A percentile compares a stretch with the other conserved stretches of the same genome.
Evolutionary conservation across 2,888 invertebrate genomes (phyloP).

Genomic region (Melipona bicolor): DNA sequence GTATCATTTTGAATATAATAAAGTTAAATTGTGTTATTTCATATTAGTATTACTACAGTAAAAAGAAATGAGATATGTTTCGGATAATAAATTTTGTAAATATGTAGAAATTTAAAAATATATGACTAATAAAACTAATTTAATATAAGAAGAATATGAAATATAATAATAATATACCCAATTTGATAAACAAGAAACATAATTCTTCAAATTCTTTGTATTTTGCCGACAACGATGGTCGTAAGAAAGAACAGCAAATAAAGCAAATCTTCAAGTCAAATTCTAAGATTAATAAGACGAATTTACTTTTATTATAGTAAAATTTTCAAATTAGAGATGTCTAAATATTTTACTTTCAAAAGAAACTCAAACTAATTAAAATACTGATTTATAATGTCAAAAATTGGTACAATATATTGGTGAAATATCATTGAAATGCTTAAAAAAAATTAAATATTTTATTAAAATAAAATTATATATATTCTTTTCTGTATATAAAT

Average conservation of each 20-base stretch:
- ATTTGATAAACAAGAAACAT: neutral
- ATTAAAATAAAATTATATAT: too few species aligned
- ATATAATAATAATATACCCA: neutral
- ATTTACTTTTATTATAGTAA: too few species aligned
- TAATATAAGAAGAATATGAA: neutral
- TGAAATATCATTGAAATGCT: too few species aligned
- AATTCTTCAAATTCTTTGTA: neutral
- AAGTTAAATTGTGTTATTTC: slow-evolving; percentile 14
- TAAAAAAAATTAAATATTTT: too few species aligned
- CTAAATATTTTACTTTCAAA: too few species aligned
- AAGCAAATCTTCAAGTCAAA: neutral
- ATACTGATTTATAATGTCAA: too few species aligned
- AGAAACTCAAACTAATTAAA: too few species aligned
- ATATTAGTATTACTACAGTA: slow-evolving; percentile 10
- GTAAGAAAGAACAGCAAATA: neutral
- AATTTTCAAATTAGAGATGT: too few species aligned
- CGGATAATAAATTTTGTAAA: neutral
- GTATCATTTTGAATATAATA: neutral
- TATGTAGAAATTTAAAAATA: neutral
- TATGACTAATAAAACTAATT: neutral
- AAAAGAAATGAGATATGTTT: neutral
- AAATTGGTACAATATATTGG: too few species aligned
- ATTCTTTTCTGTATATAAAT: too few species aligned
- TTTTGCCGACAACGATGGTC: neutral
- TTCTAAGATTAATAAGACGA: too few species aligned